Percentiles rank a stretch among this genome's conserved stretches.
Conservation (phyloP, 1,140 invertebrate species). For the Camponotus floridanus region DNA sequence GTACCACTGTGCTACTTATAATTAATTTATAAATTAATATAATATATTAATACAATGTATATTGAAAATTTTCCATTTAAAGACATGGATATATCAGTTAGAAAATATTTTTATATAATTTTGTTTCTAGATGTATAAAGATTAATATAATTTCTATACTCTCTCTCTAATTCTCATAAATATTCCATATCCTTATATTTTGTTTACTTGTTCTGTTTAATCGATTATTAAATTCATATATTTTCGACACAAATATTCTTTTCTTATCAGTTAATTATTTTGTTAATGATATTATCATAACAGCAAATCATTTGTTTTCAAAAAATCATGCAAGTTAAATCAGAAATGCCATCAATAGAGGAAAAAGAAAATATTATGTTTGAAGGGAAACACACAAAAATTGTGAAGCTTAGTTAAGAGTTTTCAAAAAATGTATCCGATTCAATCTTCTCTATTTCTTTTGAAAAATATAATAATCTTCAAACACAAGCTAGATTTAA, state of each 20-base stretch:
- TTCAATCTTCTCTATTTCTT: background rate
- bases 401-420: background rate
- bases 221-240: background rate
- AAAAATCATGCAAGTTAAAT: background rate
- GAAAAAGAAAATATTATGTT: background rate
- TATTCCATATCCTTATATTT: no score
- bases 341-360: background rate
- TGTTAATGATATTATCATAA: background rate
- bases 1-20: background rate
- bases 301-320: background rate
- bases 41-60: background rate
- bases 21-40: slow-evolving; percentile 6
- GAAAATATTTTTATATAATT: background rate
- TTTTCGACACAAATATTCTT: background rate
- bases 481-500: background rate
- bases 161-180: no score
- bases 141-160: no score
- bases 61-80: background rate
- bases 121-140: background rate
- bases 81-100: no score
- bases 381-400: background rate
- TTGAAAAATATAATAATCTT: slow-evolving; percentile 2
- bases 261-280: background rate
- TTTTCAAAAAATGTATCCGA: background rate
- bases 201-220: background rate